Evolutionary conservation across 2,797 vertebrate species (phyloP).

Genomic region (Melanotaenia parkinsoni): DNA sequence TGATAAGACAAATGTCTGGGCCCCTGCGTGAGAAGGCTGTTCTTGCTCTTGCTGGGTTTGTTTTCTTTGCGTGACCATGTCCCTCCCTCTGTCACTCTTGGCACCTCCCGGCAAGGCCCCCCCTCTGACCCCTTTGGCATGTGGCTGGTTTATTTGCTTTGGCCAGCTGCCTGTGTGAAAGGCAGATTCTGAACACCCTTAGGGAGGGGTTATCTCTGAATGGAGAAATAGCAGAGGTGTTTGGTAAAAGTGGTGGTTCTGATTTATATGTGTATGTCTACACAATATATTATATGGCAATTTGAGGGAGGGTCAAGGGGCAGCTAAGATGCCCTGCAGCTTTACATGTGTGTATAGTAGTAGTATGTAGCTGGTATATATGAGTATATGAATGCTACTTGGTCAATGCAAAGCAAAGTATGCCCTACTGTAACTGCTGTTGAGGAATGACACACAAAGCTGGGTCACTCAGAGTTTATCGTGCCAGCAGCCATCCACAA

Average conservation of each 20-base stretch:
- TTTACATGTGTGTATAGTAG: constrained; percentile 44
- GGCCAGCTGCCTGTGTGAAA: constrained; percentile 76
- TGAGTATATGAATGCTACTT: constrained; percentile 57
- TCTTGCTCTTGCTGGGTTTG: constrained; percentile 73
- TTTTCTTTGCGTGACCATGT: constrained; percentile 85
- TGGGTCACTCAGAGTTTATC: constrained; percentile 76
- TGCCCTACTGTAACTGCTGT: constrained; percentile 60
- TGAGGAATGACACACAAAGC: constrained; percentile 70
- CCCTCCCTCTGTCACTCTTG: constrained; percentile 80
- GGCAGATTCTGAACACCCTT: constrained; percentile 66
- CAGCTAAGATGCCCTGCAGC: constrained; percentile 22
- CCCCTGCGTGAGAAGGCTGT: constrained; percentile 83
- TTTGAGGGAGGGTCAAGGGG: not conserved
- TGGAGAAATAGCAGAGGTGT: constrained; percentile 54
- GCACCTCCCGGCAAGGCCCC: constrained; percentile 68
- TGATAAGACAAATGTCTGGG: constrained; percentile 81
- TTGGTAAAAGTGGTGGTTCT: constrained; percentile 24
- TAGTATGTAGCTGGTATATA: constrained; percentile 33
- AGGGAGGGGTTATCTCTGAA: constrained; percentile 52
- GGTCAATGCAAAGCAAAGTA: constrained; percentile 40
- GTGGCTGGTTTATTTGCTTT: constrained; percentile 84
- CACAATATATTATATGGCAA: constrained; percentile 6
- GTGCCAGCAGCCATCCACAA: constrained; percentile 39
- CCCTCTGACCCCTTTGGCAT: constrained; percentile 71
- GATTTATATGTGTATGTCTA: constrained; percentile 2